phyloP scores from a whole-genome alignment of 2,113 vertebrate genomes.

The Synodontis membranacea region DNA sequence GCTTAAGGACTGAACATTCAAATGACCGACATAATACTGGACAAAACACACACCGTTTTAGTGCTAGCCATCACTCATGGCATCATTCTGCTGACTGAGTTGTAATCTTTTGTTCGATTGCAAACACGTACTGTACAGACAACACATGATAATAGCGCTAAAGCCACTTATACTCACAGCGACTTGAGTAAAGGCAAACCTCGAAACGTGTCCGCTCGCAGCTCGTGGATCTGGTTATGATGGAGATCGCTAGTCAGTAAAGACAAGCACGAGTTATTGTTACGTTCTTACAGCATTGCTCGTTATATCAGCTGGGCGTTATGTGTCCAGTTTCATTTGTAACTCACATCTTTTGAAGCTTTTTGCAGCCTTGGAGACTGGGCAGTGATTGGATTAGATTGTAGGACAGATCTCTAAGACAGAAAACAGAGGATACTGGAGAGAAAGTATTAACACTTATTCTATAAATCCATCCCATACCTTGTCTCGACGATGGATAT shows the following conservation, averaged over 20 bases:
- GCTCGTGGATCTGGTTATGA: conserved; percentile 85
- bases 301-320: background rate
- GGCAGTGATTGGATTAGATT: conserved; percentile 86
- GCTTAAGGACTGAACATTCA: background rate
- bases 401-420: conserved; percentile 87
- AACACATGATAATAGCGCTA: background rate
- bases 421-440: background rate
- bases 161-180: conserved; percentile 78
- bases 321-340: background rate
- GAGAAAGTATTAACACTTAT: background rate
- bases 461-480: background rate
- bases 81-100: background rate
- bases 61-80: background rate
- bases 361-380: conserved; percentile 82
- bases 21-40: background rate
- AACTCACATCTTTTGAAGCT: conserved; percentile 54
- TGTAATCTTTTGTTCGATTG: background rate
- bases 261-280: conserved; percentile 39
- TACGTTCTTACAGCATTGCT: background rate
- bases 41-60: background rate
- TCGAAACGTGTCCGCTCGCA: conserved; percentile 81
- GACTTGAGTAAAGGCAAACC: conserved; percentile 81
- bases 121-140: background rate
- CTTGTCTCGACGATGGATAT: background rate
- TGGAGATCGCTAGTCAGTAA: conserved; percentile 80